These are phyloP conservation scores for Scaptomyza cyrtandrae DNA, from an alignment of 2,888 invertebrate species.

Conservation along the genomic window DNA sequence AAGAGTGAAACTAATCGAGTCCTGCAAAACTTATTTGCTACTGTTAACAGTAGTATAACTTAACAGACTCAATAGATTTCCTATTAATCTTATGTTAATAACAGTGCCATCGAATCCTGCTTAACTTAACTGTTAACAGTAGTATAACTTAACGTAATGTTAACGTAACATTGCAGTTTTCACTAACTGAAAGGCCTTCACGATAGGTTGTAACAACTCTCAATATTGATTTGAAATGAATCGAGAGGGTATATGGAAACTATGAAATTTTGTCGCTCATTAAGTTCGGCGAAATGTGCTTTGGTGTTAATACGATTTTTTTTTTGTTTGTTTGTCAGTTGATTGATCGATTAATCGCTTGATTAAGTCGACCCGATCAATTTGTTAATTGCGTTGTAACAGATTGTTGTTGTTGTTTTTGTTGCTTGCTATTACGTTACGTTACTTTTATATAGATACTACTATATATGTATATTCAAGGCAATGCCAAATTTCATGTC, in stretches of 20 bases:
- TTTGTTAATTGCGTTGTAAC: constrained; percentile 59
- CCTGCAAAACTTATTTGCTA: too few relatives aligned
- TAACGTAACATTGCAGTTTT: too few relatives aligned
- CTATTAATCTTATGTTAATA: too few relatives aligned
- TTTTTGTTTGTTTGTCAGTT: constrained; percentile 59
- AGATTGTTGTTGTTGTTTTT: constrained; percentile 15
- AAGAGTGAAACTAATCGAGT: too few relatives aligned
- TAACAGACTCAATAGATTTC: not conserved
- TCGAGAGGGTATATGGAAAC: constrained; percentile 1
- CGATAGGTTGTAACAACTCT: not conserved
- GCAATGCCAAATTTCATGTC: constrained; percentile 32
- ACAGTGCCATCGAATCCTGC: too few relatives aligned
- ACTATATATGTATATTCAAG: constrained; percentile 5
- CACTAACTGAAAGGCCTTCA: too few relatives aligned
- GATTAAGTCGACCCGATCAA: constrained; percentile 62
- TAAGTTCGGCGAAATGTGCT: constrained; percentile 30
- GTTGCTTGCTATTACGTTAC: constrained; percentile 1
- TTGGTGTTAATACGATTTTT: constrained; percentile 48
- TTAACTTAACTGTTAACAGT: too few relatives aligned
- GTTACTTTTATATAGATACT: not conserved
- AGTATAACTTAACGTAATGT: too few relatives aligned
- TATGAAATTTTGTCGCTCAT: constrained; percentile 34
- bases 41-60: not conserved
- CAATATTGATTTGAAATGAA: not conserved
- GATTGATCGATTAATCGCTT: constrained; percentile 72